phyloP scores from a whole-genome alignment of 2,888 invertebrate genomes.

The Rotaria sp. region DNA sequence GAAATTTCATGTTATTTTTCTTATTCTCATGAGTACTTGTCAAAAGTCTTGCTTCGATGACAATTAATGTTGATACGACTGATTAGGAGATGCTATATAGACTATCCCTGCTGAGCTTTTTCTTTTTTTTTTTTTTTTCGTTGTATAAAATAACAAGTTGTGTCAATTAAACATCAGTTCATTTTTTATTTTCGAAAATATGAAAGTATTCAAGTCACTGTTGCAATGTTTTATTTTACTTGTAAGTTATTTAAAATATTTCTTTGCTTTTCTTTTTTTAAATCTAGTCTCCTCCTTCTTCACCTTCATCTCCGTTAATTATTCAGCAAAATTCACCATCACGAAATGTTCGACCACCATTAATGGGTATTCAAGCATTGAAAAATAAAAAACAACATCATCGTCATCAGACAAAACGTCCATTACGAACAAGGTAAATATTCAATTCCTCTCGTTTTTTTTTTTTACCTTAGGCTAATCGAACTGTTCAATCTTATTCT shows the following conservation, averaged over 20 bases:
- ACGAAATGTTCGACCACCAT: not conserved
- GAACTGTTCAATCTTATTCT: not conserved
- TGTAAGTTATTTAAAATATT: not conserved
- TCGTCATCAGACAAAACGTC: not conserved
- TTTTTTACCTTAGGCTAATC: not conserved
- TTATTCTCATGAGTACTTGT: conserved; percentile 16
- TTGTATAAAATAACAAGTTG: conserved; percentile 16
- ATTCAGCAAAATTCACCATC: not conserved
- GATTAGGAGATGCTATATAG: not conserved
- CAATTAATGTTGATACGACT: conserved; percentile 24
- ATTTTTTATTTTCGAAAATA: not conserved
- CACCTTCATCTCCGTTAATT: not conserved
- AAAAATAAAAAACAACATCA: not conserved
- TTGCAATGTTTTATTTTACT: not conserved
- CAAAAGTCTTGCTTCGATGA: conserved; percentile 15
- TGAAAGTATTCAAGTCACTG: not conserved
- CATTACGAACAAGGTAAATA: not conserved
- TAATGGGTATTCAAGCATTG: conserved; percentile 28
- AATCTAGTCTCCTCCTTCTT: not conserved
- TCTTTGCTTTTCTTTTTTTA: not conserved
- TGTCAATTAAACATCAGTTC: conserved; percentile 8
- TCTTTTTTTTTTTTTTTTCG: not conserved
- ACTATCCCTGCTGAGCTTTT: not conserved
- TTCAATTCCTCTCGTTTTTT: too few species aligned
- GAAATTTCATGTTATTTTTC: not conserved